Conservation (phyloP, 2,797 vertebrate genomes). For the Enteromius thamalakanensis region DNA sequence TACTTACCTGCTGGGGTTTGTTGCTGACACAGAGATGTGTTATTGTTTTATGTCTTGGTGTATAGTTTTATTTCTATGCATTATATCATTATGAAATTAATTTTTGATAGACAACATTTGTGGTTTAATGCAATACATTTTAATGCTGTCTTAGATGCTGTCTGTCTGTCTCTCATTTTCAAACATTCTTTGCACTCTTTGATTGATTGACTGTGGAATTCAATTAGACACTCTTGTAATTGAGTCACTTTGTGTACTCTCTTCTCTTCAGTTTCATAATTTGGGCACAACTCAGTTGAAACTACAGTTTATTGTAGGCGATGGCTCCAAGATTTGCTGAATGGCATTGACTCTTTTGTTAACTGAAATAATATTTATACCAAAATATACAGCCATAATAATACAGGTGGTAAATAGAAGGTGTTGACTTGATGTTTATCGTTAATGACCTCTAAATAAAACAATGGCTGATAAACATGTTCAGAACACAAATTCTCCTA, state of each 20-base stretch:
- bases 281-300: constrained; percentile 43
- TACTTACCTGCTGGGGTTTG: background rate
- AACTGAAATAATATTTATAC: constrained; percentile 21
- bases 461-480: background rate
- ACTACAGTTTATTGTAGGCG: background rate
- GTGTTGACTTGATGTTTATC: constrained; percentile 1
- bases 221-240: constrained; percentile 69
- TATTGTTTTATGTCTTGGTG: background rate
- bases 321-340: background rate
- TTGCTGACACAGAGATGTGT: constrained; percentile 9
- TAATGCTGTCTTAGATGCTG: constrained; percentile 28
- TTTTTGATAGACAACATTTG: background rate
- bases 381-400: background rate
- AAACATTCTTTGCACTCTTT: constrained; percentile 38
- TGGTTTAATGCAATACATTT: background rate
- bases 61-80: background rate
- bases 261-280: constrained; percentile 65
- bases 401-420: constrained; percentile 8
- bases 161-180: constrained; percentile 10
- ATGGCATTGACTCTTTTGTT: background rate
- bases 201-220: constrained; percentile 55
- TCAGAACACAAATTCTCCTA: no score
- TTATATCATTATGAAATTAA: background rate
- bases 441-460: background rate
- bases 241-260: constrained; percentile 63